Conservation (phyloP, 2,888 invertebrate genomes). For the Acleris laterana region DNA sequence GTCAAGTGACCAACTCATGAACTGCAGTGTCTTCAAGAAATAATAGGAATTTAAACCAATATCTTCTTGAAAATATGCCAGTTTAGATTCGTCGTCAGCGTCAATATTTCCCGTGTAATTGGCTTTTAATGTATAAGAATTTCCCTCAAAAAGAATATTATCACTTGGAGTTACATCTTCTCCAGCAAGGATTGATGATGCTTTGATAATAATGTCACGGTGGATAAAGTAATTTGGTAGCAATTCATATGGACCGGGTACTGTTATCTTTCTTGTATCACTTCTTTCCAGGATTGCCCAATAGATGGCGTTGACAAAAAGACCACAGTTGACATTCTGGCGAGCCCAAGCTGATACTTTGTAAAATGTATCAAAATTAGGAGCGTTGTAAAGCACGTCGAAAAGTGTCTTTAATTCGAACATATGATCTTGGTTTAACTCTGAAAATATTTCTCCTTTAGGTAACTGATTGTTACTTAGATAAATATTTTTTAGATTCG, state of each 20-base stretch:
- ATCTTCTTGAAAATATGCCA: constrained; percentile 90
- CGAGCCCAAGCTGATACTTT: constrained; percentile 84
- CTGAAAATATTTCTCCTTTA: constrained; percentile 71
- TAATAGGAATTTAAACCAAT: constrained; percentile 87
- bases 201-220: constrained; percentile 83
- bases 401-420: constrained; percentile 65
- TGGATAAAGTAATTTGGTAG: constrained; percentile 87
- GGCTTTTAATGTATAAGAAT: constrained; percentile 65
- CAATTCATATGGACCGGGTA: constrained; percentile 88
- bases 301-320: constrained; percentile 86
- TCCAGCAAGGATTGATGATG: constrained; percentile 59
- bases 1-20: constrained; percentile 82
- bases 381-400: constrained; percentile 82
- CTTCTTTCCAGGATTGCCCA: constrained; percentile 83
- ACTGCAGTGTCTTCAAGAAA: constrained; percentile 82
- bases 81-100: constrained; percentile 80
- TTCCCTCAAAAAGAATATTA: constrained; percentile 65
- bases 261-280: constrained; percentile 82
- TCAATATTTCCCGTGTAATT: constrained; percentile 72
- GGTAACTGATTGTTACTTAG: constrained; percentile 57
- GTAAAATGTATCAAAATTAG: constrained; percentile 84
- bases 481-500: constrained; percentile 57
- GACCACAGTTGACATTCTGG: constrained; percentile 85
- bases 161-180: constrained; percentile 56
- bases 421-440: constrained; percentile 62